Conservation (phyloP, 1,140 invertebrate species). For the Spodoptera frugiperda region DNA sequence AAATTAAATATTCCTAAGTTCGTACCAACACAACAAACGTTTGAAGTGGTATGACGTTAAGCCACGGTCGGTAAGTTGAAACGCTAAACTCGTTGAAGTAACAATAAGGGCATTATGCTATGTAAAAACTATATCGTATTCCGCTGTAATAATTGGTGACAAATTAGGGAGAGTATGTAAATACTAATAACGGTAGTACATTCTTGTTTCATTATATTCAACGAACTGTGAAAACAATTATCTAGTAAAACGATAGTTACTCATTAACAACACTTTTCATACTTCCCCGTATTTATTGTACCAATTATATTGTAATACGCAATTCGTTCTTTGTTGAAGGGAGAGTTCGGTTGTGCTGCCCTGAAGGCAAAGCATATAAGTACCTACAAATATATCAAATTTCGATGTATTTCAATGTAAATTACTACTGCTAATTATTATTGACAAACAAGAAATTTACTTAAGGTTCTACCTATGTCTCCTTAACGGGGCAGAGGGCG, state of each 20-base stretch:
- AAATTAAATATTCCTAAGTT: conserved; percentile 75
- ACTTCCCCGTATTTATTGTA: too few species aligned
- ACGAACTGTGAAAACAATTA: too few species aligned
- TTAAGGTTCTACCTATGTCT: too few species aligned
- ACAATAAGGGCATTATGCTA: conserved; percentile 47
- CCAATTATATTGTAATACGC: background rate
- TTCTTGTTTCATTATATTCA: too few species aligned
- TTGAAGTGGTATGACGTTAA: conserved; percentile 49
- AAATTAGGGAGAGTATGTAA: too few species aligned
- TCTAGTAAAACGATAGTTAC: too few species aligned
- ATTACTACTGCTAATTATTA: background rate
- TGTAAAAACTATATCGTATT: conserved; percentile 14
- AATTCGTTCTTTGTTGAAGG: background rate
- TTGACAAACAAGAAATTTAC: too few species aligned
- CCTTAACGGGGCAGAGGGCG: too few species aligned
- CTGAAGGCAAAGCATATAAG: background rate
- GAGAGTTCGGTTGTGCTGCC: conserved; percentile 10
- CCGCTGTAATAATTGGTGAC: too few species aligned
- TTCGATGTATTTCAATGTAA: background rate
- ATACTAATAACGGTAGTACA: too few species aligned
- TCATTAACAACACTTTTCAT: too few species aligned
- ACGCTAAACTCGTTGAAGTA: conserved; percentile 16
- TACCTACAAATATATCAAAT: background rate
- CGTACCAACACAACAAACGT: conserved; percentile 57
- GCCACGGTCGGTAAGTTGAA: conserved; percentile 44